Evolutionary conservation across 2,113 vertebrate species (phyloP), one percentile per base, ranked within the genome.

Genomic region (Cervus canadensis): DNA sequence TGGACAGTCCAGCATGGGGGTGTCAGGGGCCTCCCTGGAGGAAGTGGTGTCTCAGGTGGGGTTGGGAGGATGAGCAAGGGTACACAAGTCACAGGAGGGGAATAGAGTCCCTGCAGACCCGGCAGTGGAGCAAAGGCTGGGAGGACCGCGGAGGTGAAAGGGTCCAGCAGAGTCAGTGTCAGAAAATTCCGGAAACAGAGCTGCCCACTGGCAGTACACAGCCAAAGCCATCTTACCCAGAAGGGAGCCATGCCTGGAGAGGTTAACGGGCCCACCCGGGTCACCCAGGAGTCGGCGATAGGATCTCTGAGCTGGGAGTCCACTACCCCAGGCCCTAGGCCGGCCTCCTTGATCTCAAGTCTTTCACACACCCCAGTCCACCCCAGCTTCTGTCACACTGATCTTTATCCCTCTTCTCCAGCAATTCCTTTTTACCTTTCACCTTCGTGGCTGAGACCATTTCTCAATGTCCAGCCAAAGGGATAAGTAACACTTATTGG

Each of bases 401-500:
- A 91, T 40, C 52, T 36, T 56, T 54, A 82, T 17, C 23, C 19
- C 36, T 45, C 45, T 81, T 79, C 57, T 78, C 43, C 43, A 78
- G 78, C 30, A 40, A 79, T 5, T 33, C 48, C 84, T 95, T 0
- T 0, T 81, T 90, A 97, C 97, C 96, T 96, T 74, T 87, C 81
- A 82, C 94, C 95, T 92, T 25, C 15, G 54, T 0, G 3, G 67
- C 57, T 30, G 11, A 87, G 40, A 9, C 81, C 84, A 74, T 97
- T 97, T 91, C 93, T 95, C 93, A 94, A 76, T 79, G 64, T 95
- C 82, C 71, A 82, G 88, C 84, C 91, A 5, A 25, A 86, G 94
- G 2, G 2, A 60, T 54, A 54, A 54, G n/a, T 67, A 94, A 90
- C 93, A 16, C 50, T 57, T 45, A 91, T 21, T 93, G 81, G 14